Percentiles rank a stretch among this genome's conserved stretches.
Conservation (phyloP, 2,797 vertebrate genomes). For the Sphaeramia orbicularis region DNA sequence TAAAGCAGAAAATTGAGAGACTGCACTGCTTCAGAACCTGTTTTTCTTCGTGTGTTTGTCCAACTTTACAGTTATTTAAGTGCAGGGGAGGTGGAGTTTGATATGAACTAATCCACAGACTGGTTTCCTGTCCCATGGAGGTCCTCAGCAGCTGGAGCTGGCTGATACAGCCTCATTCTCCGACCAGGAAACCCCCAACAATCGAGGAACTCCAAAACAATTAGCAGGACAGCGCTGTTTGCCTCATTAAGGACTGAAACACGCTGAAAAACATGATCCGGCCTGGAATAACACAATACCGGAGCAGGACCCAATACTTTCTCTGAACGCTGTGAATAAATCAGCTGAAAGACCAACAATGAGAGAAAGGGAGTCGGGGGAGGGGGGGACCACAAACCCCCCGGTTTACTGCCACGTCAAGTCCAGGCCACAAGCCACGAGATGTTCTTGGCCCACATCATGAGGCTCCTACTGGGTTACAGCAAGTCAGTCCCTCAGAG, state of each 20-base stretch:
- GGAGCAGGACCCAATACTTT: slow-evolving; percentile 39
- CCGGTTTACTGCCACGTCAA: slow-evolving; percentile 53
- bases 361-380: slow-evolving; percentile 26
- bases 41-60: slow-evolving; percentile 4
- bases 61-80: slow-evolving; percentile 24
- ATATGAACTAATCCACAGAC: slow-evolving; percentile 76
- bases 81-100: slow-evolving; percentile 43
- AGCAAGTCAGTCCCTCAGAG: slow-evolving; percentile 55
- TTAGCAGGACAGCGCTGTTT: slow-evolving; percentile 64
- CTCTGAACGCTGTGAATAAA: slow-evolving; percentile 21
- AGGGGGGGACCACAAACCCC: slow-evolving; percentile 29
- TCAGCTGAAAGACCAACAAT: slow-evolving; percentile 42
- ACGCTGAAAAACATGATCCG: slow-evolving; percentile 27
- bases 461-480: slow-evolving; percentile 62
- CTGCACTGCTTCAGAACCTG: not conserved
- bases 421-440: slow-evolving; percentile 74
- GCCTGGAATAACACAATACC: slow-evolving; percentile 51
- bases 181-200: slow-evolving; percentile 66
- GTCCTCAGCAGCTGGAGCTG: slow-evolving; percentile 68
- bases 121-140: slow-evolving; percentile 68
- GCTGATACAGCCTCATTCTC: slow-evolving; percentile 69
- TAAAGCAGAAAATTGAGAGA: no score
- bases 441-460: slow-evolving; percentile 65
- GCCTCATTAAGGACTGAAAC: slow-evolving; percentile 65
- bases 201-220: slow-evolving; percentile 78